phyloP scores from a whole-genome alignment of 2,888 invertebrate species.

The Rugalucina vietnamica region DNA sequence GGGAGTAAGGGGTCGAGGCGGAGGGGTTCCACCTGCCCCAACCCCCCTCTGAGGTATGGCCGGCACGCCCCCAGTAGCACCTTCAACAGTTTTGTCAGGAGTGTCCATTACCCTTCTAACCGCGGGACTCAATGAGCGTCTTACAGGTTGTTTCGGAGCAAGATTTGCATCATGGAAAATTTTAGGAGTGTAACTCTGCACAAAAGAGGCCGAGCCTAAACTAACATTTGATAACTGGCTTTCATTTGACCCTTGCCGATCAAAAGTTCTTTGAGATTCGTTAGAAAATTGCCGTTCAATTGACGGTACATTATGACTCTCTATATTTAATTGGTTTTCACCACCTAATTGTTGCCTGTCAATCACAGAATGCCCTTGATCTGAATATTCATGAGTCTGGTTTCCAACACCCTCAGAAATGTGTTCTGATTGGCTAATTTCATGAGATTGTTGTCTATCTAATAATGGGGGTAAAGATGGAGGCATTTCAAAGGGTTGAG shows the following conservation, averaged over 20 bases:
- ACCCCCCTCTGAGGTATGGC: conserved; percentile 32
- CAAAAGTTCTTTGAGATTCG: conserved; percentile 38
- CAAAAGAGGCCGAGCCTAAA: neutral
- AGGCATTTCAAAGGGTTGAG: conserved; percentile 56
- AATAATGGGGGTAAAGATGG: conserved; percentile 55
- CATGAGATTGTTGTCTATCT: conserved; percentile 35
- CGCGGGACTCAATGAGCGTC: conserved; percentile 54
- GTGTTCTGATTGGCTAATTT: conserved; percentile 13
- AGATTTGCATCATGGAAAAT: neutral
- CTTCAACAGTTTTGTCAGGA: conserved; percentile 32
- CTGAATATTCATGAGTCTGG: neutral
- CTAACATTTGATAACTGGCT: conserved; percentile 32
- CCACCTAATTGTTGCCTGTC: neutral
- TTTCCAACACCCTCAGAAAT: neutral
- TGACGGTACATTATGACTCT: neutral
- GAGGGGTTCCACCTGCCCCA: conserved; percentile 15
- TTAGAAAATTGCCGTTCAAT: conserved; percentile 50
- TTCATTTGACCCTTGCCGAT: conserved; percentile 56
- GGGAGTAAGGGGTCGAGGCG: conserved; percentile 51
- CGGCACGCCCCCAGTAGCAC: conserved; percentile 49
- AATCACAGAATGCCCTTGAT: neutral
- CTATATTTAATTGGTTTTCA: conserved; percentile 4
- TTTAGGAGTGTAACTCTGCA: neutral
- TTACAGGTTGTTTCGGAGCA: conserved; percentile 38
- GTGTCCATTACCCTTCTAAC: conserved; percentile 44